Evolutionary conservation across 2,113 vertebrate genomes (phyloP).

Genomic region (Corapipo altera): DNA sequence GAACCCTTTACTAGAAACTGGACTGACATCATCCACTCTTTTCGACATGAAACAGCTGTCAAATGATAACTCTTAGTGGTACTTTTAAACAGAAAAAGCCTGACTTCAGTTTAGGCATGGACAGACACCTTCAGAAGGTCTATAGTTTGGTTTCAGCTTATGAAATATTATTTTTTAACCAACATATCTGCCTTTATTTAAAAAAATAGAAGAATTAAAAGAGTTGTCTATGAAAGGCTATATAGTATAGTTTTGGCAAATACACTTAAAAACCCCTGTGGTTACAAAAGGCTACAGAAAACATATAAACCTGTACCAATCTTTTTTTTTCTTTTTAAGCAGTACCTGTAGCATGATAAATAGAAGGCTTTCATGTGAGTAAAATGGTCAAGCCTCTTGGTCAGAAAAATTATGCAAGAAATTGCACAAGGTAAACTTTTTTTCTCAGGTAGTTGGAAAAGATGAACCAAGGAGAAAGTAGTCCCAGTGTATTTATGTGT

Average conservation of each 20-base stretch:
- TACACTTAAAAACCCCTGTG: background rate
- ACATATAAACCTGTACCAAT: background rate
- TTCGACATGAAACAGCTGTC: background rate
- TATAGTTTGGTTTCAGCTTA: background rate
- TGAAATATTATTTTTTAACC: background rate
- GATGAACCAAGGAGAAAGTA: background rate
- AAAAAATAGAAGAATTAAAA: background rate
- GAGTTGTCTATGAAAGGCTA: background rate
- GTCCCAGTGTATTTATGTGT: fast-evolving
- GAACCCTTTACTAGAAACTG: background rate
- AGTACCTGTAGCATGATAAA: background rate
- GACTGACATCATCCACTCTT: background rate
- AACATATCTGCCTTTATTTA: background rate
- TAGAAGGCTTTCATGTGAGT: background rate
- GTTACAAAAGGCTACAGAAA: background rate
- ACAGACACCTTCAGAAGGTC: background rate
- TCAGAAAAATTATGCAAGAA: background rate
- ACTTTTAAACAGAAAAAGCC: background rate
- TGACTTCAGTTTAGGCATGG: background rate
- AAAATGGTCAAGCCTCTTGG: background rate
- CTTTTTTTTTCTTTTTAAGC: background rate
- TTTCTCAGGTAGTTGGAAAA: background rate
- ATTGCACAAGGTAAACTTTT: background rate
- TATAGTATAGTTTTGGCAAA: background rate
- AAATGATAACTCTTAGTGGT: background rate